Evolutionary conservation across 2,797 vertebrate species (phyloP).

Genomic region (Typhlichthys subterraneus): DNA sequence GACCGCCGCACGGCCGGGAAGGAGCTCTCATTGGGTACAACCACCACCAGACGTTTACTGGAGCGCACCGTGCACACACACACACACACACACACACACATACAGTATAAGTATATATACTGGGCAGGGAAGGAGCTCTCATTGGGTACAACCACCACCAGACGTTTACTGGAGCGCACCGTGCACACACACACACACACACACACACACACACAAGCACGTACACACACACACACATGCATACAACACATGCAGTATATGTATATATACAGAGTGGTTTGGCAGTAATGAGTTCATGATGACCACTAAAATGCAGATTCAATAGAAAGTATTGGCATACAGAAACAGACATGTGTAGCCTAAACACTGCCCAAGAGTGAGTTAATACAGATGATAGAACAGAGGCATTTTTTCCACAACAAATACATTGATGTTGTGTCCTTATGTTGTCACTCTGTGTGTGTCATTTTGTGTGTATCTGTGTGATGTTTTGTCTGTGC

Average conservation of each 20-base stretch:
- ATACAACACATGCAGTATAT: neutral
- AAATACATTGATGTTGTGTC: too few relatives aligned
- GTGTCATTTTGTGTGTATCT: neutral
- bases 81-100: slow-evolving; percentile 3
- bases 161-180: slow-evolving; percentile 84
- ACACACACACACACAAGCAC: neutral
- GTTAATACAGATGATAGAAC: too few relatives aligned
- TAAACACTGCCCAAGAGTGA: neutral
- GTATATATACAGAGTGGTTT: neutral
- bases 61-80: slow-evolving; percentile 35
- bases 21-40: slow-evolving; percentile 89
- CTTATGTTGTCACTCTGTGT: neutral
- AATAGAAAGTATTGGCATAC: neutral
- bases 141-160: slow-evolving; percentile 93
- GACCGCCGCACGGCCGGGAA: slow-evolving; percentile 85
- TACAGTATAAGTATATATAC: neutral
- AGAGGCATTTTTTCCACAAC: too few relatives aligned
- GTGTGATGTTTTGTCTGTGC: slow-evolving; percentile 9
- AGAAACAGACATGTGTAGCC: neutral
- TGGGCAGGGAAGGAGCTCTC: slow-evolving; percentile 85
- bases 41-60: slow-evolving; percentile 96
- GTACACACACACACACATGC: too few relatives aligned
- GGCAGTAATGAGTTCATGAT: neutral
- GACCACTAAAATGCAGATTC: neutral
- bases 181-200: slow-evolving; percentile 2